Evolutionary conservation across 2,113 vertebrate genomes (phyloP), one percentile per base, ranked within the genome.

Genomic region (Microcebus ravelobensis): DNA sequence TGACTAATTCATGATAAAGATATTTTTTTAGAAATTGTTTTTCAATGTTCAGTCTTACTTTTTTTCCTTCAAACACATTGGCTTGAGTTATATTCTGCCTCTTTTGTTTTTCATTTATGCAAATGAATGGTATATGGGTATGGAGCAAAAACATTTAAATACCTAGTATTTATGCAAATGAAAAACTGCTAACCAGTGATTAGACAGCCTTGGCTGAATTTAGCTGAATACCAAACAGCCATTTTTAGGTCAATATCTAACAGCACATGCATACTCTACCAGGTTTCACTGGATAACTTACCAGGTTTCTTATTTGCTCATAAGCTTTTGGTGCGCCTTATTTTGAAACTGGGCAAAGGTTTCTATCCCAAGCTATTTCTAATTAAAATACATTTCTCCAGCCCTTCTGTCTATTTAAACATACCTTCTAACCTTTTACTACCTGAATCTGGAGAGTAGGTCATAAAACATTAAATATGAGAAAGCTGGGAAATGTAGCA

Each of bases 401-500:
- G 85, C 79, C 52, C 61, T 79, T 98, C 63, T 96, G 86, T 97
- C 84, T 94, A 74, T n/a, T 94, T 90, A 93, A 94, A 25, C 18
- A 59, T 97, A 96, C 77, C 82, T 98, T 97, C 57, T 36, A 97
- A 94, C 76, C 50, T 98, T 98, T 98, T 98, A 98, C 96, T 97
- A 97, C 97, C 92, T 98, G 97, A 98, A 97, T 97, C 96, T 98
- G 97, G 96, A 96, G 95, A 98, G 93, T 91, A 96, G 91, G 77
- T 87, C 95, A 95, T 98, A 98, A 98, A 98, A 96, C 77, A 90
- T 94, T 98, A 98, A 98, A 98, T 98, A 98, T 95, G 96, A 96
- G 96, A 98, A 98, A 98, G 79, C 97, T 98, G 98, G 97, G 97
- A 98, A 98, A 98, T 98, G 90, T 98, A 98, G 96, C 96, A 98